Evolutionary conservation across 1,140 invertebrate species (phyloP), one percentile per base, ranked within the genome.

Genomic region (Microplitis mediator): DNA sequence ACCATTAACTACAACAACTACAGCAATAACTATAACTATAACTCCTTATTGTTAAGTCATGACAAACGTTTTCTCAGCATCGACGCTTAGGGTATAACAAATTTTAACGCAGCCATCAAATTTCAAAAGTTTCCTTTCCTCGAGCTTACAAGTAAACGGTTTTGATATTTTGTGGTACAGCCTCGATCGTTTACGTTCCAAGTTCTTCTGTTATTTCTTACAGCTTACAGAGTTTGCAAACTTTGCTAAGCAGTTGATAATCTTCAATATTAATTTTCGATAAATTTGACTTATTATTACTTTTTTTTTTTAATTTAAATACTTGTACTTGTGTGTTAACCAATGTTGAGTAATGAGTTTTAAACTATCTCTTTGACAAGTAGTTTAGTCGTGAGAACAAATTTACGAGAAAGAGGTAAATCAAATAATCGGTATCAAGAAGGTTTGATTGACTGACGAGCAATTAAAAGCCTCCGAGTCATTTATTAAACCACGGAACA

Each of bases 21-120:
- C 39, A 45, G 4, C 39, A 45, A 45, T 23, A 23, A 23, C 23
- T 23, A 45, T 23, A 23, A 23, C 23, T 23, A 23, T 23, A 23
- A 45, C 39, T 45, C 39, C 56, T 31, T 58, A 23, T 58, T 16
- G 16, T 58, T 31, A 58, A 58, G 56, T 58, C 23, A 58, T 58
- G 56, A 58, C 56, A 58, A 58, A 58, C 56, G 56, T 58, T 58
- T 58, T 58, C 56, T 23, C 8, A 58, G 56, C 23, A 23, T 23
- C 23, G 23, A 23, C 23, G 23, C 23, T 23, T 23, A 16, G 23
- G 23, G 23, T 16, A 9, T 9, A 16, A 58, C 56, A 31, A 58
- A 58, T 65, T 65, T 65, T 65, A 8, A 31, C 11, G 60, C 60
- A 65, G 16, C 16, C 63, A 65, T 50, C 63, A 14, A 50, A 65